These are phyloP conservation scores for Chrysomela aeneicollis DNA, from an alignment of 2,888 invertebrate genomes.

Conservation along the genomic window DNA sequence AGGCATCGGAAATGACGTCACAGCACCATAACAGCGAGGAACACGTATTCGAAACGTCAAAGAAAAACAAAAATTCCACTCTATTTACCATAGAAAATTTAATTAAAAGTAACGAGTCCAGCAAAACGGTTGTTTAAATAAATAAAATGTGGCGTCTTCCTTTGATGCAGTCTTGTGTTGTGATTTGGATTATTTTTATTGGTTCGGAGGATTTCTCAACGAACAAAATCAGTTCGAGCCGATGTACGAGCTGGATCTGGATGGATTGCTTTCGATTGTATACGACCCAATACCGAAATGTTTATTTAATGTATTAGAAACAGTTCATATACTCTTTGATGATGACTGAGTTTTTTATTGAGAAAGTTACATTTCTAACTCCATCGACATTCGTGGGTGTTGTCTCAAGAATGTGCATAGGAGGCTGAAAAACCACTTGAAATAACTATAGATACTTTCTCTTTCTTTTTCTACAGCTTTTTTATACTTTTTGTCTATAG, in stretches of 20 bases:
- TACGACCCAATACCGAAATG: background rate
- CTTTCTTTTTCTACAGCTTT: too few relatives aligned
- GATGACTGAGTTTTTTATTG: background rate
- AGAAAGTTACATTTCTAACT: background rate
- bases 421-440: too few relatives aligned
- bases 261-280: conserved; percentile 6
- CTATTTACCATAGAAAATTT: conserved; percentile 62
- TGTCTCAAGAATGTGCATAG: too few relatives aligned
- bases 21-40: conserved; percentile 35
- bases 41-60: conserved; percentile 39
- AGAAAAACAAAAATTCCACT: conserved; percentile 58
- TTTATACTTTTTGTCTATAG: too few relatives aligned
- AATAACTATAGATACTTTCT: too few relatives aligned
- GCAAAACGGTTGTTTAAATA: conserved; percentile 55
- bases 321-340: background rate
- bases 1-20: conserved; percentile 35
- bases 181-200: conserved; percentile 54
- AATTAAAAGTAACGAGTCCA: conserved; percentile 57
- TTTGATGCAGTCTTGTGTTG: conserved; percentile 54
- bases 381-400: too few relatives aligned
- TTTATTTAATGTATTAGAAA: background rate
- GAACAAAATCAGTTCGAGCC: conserved; percentile 31
- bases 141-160: conserved; percentile 49
- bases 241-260: conserved; percentile 2
- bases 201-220: conserved; percentile 45